phyloP scores from a whole-genome alignment of 2,113 vertebrate species.

The Nerophis ophidion region DNA sequence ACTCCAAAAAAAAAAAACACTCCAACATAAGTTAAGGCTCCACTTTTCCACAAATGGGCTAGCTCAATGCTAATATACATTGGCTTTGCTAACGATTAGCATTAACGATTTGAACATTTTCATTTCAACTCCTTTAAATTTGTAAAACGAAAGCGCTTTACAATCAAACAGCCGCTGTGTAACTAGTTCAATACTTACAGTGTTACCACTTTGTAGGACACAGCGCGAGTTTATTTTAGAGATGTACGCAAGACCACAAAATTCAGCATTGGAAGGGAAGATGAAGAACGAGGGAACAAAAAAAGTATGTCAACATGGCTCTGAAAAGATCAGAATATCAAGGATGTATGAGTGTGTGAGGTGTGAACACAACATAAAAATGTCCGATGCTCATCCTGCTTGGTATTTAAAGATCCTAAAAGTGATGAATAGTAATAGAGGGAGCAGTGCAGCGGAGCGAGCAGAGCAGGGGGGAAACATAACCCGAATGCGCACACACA shows the following conservation, averaged over 20 bases:
- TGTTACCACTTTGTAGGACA: too few species aligned
- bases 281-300: background rate
- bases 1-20: too few species aligned
- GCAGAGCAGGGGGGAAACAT: slow-evolving; percentile 10
- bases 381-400: slow-evolving; percentile 1
- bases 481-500: background rate
- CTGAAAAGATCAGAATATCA: background rate
- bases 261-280: background rate
- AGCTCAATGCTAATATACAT: too few species aligned
- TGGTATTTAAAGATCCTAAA: slow-evolving; percentile 43
- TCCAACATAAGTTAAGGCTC: too few species aligned
- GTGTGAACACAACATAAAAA: background rate
- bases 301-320: background rate
- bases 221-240: background rate
- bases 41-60: too few species aligned
- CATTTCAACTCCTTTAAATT: too few species aligned
- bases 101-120: too few species aligned
- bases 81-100: too few species aligned
- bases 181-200: too few species aligned
- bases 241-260: background rate
- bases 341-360: background rate
- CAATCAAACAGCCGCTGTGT: too few species aligned
- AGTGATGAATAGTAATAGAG: slow-evolving; percentile 55
- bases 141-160: too few species aligned
- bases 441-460: slow-evolving; percentile 50